Base-by-base conservation (phyloP, 1,140 invertebrate species). In the Drosophila rufa region DNA sequence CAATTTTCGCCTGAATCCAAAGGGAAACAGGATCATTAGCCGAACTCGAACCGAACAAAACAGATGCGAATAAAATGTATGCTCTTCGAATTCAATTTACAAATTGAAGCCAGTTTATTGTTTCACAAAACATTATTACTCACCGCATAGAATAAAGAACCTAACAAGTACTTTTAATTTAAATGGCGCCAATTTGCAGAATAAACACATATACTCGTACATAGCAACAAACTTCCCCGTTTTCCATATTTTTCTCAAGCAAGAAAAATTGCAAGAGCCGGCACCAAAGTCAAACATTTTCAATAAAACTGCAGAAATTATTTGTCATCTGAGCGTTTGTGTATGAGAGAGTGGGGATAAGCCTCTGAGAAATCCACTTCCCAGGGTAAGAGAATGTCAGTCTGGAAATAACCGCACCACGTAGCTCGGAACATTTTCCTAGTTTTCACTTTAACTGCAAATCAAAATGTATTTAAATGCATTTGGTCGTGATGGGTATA, bases 391-490 rank as follows among this genome's bases (percentile, higher is more conserved):
- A 45, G 36, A 75, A 68, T 11, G 40, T 15, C 25, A 25, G 69
- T 19, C 48, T 17, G 42, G 17, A 68, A 73, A 71, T 83, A 82
- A 82, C 75, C 64, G 33, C 75, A 79, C 70, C 80, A 82, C 75
- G 75, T 82, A 66, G 47, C 55, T 69, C 50, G 53, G 71, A 48
- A 80, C 82, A 85, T 75, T 83, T 79, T 86, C 66, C 65, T 61
- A 77, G 84, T 81, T 84, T 80, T 75, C 77, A 65, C 84, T 80
- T 90, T 84, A 89, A 75, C 85, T 81, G 84, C 77, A 89, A 89
- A 89, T 89, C 84, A 89, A 89, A 89, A 89, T 89, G 78, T 84
- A 89, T 89, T 89, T 89, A 89, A 89, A 89, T 84, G 84, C 84
- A 89, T 89, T 89, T 89, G 65, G 71, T 62, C 73, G 74, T 80